phyloP scores from a whole-genome alignment of 1,140 invertebrate genomes.

The Drosophila subobscura region DNA sequence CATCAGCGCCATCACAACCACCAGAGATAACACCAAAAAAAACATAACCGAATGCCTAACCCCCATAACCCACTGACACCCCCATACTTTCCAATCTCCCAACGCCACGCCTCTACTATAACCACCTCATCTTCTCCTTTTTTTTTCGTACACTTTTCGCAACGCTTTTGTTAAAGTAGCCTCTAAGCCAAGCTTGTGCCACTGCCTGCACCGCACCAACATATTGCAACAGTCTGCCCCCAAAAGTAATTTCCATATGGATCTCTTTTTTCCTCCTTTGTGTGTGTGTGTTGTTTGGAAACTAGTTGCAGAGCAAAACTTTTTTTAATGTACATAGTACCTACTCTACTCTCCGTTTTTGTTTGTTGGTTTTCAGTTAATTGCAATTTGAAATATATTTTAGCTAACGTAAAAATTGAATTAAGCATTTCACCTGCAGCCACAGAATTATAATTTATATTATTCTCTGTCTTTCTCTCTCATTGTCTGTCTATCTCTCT shows the following conservation, averaged over 20 bases:
- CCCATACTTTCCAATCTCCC: background rate
- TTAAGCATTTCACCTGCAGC: constrained; percentile 74
- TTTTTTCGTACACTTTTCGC: constrained; percentile 11
- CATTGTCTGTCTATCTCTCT: constrained; percentile 25
- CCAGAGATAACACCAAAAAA: constrained; percentile 31
- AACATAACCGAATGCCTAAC: constrained; percentile 28
- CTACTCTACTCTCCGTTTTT: constrained; percentile 15
- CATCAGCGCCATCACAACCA: constrained; percentile 29
- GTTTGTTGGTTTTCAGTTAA: constrained; percentile 36
- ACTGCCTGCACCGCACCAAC: constrained; percentile 64
- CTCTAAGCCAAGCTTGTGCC: constrained; percentile 49
- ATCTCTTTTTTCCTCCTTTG: constrained; percentile 28
- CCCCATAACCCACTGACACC: background rate
- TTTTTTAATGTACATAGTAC: constrained; percentile 14
- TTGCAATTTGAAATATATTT: constrained; percentile 60
- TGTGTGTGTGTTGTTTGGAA: constrained; percentile 18
- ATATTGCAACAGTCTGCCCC: constrained; percentile 16
- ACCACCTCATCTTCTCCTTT: background rate
- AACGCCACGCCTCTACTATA: background rate
- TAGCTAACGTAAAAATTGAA: constrained; percentile 53
- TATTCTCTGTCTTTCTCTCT: constrained; percentile 29
- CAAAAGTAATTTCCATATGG: constrained; percentile 70
- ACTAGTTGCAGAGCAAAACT: constrained; percentile 43
- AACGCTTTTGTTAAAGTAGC: constrained; percentile 49
- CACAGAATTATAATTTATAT: constrained; percentile 50